A percentile compares a stretch with the other conserved stretches of the same genome.
Conservation (phyloP, 2,797 vertebrate species). For the Takifugu rubripes region DNA sequence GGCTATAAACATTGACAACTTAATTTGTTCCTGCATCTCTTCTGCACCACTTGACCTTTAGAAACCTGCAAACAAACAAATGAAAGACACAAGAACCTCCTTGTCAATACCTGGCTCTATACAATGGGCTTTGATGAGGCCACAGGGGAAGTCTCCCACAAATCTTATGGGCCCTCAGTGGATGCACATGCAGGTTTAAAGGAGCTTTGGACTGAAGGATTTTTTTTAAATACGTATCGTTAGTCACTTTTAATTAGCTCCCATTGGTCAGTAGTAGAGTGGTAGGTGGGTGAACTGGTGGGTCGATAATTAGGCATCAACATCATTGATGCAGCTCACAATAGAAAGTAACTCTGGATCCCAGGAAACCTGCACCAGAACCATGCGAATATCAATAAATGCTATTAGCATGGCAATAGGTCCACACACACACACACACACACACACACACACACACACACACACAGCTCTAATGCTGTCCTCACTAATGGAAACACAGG, state of each 20-base stretch:
- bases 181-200: slow-evolving; percentile 10
- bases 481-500: too few species aligned
- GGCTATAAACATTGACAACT: too few species aligned
- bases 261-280: slow-evolving; percentile 12
- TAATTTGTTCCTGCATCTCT: background rate
- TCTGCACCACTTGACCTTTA: slow-evolving; percentile 8
- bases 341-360: too few species aligned
- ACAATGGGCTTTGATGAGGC: slow-evolving; percentile 24
- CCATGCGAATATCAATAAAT: too few species aligned
- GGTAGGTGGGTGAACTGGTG: background rate
- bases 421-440: too few species aligned
- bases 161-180: slow-evolving; percentile 16
- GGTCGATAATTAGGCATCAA: background rate
- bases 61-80: slow-evolving; percentile 24
- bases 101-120: slow-evolving; percentile 34
- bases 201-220: slow-evolving; percentile 14
- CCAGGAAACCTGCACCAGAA: too few species aligned
- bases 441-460: too few species aligned
- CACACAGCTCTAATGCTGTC: too few species aligned
- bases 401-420: too few species aligned
- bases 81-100: slow-evolving; percentile 22
- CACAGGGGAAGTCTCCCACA: slow-evolving; percentile 42
- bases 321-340: too few species aligned
- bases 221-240: slow-evolving; percentile 8
- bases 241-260: slow-evolving; percentile 36